Evolutionary conservation across 2,113 vertebrate species (phyloP), one percentile per base, ranked within the genome.

Genomic region (Ranitomeya imitator): DNA sequence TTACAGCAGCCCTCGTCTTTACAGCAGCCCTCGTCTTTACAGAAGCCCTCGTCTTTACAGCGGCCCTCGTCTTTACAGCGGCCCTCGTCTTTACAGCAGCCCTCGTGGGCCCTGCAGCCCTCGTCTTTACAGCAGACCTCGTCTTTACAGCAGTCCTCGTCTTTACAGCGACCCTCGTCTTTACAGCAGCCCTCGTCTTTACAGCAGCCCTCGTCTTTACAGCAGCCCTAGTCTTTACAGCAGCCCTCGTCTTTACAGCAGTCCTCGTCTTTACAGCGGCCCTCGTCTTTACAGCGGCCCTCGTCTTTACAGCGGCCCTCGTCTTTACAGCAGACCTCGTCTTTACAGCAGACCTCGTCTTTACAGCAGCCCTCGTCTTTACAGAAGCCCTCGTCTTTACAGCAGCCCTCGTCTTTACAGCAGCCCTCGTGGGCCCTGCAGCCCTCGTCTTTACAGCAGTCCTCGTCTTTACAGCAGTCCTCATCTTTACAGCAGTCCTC

Each of bases 121-220:
- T 77, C 84, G 60, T 78, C 71, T 63, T 8, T 31, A 31, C 79
- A 74, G 61, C 63, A 37, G 16, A 55, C 80, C 54, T 77, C 84
- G 60, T 78, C 71, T 76, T 8, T 31, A 31, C 79, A 74, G 61
- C 63, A 37, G 16, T 55, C 80, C 54, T 77, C 84, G 60, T 78
- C 71, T 76, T 8, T 31, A 31, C 26, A 31, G n/a, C n/a, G n/a
- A n/a, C n/a, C n/a, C n/a, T n/a, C n/a, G n/a, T n/a, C n/a, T n/a
- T n/a, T n/a, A n/a, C n/a, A n/a, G 37, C 37, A 45, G 37, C 26
- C 26, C 37, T 21, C 26, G 55, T 71, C n/a, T n/a, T n/a, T n/a
- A n/a, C n/a, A n/a, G n/a, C n/a, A n/a, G n/a, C 26, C 26, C 26
- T 31, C 26, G 26, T 31, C 26, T 2, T 31, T 31, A 31, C 79